Evolutionary conservation across 2,113 vertebrate species (phyloP), one percentile per base, ranked within the genome.

Genomic region (mouse (Mus musculus)): DNA sequence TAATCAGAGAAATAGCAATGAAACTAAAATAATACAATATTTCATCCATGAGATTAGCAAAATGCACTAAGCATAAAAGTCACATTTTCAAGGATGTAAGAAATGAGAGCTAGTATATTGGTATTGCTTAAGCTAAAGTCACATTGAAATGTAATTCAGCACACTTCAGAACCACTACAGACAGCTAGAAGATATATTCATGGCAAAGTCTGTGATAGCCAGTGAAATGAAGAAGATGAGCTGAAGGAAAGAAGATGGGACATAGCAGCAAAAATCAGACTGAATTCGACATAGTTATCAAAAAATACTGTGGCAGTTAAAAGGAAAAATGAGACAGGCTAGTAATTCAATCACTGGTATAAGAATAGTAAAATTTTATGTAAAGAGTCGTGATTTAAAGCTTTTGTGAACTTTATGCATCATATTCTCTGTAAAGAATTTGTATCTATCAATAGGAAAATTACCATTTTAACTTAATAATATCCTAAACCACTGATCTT

Each of bases 1-100:
- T n/a, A 67, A 42, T 80, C 17, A 61, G 13, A 20, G 19, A 88
- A 80, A 89, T 24, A 69, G 11, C 77, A 96, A 91, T 56, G 42
- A 69, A 94, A 69, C 3, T 69, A 59, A 92, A 96, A 87, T 46
- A 78, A 76, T 19, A 36, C 22, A 52, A 56, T 39, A 75, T 81
- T 93, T 95, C 17, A 89, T 86, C 7, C 30, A 49, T 22, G 59
- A 89, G 42, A 85, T 69, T 67, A 95, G 39, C 33, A 91, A 65
- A 67, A 84, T 78, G 56, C 17, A 88, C 9, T 63, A 61, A 82
- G 14, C 72, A 69, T 67, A 73, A 78, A 86, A 84, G 26, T 67
- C 61, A 46, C 14, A 4, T 19, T 91, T 63, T 56, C 16, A 75
- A 78, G 56, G 76, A 88, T 54, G 12, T 5, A 26, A 78, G 65